A percentile compares a stretch with the other conserved stretches of the same genome.
Evolutionary conservation across 1,140 invertebrate genomes (phyloP).

Genomic region (Muscidifurax raptorellus): DNA sequence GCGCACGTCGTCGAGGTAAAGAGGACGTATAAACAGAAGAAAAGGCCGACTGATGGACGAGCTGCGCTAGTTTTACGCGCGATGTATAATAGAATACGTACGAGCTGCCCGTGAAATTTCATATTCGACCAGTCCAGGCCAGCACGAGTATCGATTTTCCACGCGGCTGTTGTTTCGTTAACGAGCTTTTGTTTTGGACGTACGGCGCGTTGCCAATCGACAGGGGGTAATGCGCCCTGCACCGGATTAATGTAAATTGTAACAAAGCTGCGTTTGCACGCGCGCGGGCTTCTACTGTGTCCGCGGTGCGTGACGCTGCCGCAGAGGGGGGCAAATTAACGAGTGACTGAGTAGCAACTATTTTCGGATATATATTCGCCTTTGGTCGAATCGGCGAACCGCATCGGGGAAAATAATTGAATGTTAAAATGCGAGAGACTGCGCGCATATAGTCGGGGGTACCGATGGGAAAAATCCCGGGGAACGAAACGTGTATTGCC

Average conservation of each 20-base stretch:
- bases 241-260: slow-evolving; percentile 15
- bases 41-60: background rate
- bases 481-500: slow-evolving; percentile 41
- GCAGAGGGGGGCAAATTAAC: slow-evolving; percentile 1
- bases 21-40: slow-evolving; percentile 19
- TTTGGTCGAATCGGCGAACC: background rate
- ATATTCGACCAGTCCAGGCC: background rate
- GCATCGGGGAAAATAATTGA: slow-evolving; percentile 2
- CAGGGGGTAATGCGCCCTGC: background rate
- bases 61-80: background rate
- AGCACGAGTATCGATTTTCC: slow-evolving; percentile 9
- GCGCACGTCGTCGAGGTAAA: background rate
- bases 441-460: background rate
- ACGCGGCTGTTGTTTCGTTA: slow-evolving; percentile 17
- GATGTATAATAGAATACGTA: no score
- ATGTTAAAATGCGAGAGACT: slow-evolving; percentile 6
- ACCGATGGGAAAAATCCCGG: slow-evolving; percentile 1
- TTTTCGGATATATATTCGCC: background rate
- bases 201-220: background rate
- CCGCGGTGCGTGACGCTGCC: no score
- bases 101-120: background rate
- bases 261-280: slow-evolving; percentile 7
- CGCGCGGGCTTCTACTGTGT: no score
- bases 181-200: slow-evolving; percentile 22
- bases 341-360: slow-evolving; percentile 8